Conservation (phyloP, 1,140 invertebrate genomes). For the Drosophila ambigua region DNA sequence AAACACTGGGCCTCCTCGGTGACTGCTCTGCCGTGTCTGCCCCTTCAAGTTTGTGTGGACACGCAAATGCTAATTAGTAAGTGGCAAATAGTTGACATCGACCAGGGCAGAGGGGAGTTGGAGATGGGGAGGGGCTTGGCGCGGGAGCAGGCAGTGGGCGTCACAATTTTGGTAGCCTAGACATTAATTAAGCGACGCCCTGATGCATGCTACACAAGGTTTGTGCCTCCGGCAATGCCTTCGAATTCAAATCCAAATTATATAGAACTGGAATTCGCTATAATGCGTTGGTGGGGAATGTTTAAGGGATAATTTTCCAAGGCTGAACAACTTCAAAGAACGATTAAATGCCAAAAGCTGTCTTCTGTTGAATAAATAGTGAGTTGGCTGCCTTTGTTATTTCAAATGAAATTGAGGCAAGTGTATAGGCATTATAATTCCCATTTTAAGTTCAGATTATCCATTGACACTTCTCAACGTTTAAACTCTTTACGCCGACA, state of each 20-base stretch:
- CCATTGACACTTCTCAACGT: constrained; percentile 29
- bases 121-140: background rate
- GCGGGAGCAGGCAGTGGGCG: background rate
- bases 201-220: constrained; percentile 41
- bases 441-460: background rate
- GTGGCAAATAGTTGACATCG: constrained; percentile 55
- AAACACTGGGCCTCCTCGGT: constrained; percentile 7
- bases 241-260: background rate
- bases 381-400: too few species aligned
- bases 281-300: background rate
- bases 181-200: constrained; percentile 51
- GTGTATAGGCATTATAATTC: constrained; percentile 2
- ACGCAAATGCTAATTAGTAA: constrained; percentile 62
- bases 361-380: too few species aligned
- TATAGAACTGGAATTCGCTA: background rate
- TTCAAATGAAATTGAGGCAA: too few species aligned
- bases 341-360: background rate
- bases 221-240: constrained; percentile 21
- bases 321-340: background rate
- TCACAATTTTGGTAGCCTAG: constrained; percentile 29
- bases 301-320: background rate
- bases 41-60: constrained; percentile 52
- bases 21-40: constrained; percentile 18
- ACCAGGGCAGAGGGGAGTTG: background rate
- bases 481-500: constrained; percentile 15